A percentile compares a stretch with the other conserved stretches of the same genome.
phyloP scores from a whole-genome alignment of 2,113 vertebrate genomes.

The Eurypyga helias region DNA sequence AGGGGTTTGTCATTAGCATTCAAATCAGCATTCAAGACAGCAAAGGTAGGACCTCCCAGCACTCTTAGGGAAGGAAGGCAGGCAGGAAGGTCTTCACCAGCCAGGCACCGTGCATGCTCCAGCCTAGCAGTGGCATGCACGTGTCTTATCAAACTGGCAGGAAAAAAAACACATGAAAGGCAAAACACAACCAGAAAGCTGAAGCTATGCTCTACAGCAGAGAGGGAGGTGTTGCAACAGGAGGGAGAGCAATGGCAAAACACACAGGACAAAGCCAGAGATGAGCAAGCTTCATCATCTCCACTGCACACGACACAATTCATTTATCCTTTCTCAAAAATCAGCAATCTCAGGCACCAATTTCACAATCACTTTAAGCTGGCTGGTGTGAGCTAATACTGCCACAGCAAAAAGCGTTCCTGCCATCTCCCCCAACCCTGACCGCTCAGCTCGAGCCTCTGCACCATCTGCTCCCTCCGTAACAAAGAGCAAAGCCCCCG shows the following conservation, averaged over 20 bases:
- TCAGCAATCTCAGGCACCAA: not conserved
- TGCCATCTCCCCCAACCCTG: not conserved
- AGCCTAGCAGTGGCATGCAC: not conserved
- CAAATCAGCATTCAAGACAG: not conserved
- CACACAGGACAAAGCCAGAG: not conserved
- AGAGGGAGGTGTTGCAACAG: not conserved
- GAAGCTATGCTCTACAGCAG: not conserved
- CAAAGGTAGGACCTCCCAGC: not conserved
- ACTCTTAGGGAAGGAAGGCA: not conserved
- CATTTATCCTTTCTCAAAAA: constrained; percentile 11
- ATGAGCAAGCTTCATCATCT: not conserved
- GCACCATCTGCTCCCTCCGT: constrained; percentile 15
- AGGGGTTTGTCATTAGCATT: not conserved
- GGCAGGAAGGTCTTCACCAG: not conserved
- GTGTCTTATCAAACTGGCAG: not conserved
- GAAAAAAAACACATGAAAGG: not conserved
- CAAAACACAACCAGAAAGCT: not conserved
- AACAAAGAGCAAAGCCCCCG: not conserved
- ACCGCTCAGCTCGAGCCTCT: not conserved
- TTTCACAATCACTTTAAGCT: not conserved
- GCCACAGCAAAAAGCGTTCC: not conserved
- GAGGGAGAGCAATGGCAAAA: not conserved
- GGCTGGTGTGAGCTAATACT: not conserved
- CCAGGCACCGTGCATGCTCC: not conserved
- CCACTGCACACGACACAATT: not conserved